Percentiles rank a stretch among this genome's conserved stretches.
Evolutionary conservation across 2,113 vertebrate species (phyloP).

Genomic region (Dasyurus viverrinus): DNA sequence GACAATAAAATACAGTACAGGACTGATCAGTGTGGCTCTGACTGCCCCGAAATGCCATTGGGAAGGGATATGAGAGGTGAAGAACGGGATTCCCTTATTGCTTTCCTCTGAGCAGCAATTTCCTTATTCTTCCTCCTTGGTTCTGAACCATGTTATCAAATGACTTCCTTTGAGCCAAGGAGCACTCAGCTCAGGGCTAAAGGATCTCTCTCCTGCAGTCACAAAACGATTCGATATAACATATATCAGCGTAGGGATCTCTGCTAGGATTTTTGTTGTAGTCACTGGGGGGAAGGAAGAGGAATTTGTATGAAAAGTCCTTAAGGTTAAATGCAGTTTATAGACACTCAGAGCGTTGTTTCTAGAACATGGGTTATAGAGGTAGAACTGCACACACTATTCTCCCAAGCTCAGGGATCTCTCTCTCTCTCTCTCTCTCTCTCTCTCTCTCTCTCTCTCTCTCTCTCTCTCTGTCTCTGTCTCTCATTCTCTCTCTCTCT

Average conservation of each 20-base stretch:
- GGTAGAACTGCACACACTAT: background rate
- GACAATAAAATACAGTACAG: background rate
- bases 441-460: no score
- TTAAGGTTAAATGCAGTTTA: background rate
- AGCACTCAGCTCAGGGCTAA: background rate
- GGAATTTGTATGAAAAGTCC: background rate
- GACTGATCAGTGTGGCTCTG: background rate
- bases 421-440: no score
- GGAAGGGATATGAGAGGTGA: background rate
- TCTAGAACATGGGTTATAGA: background rate
- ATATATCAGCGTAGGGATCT: background rate
- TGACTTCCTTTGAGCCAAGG: background rate
- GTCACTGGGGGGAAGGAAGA: background rate
- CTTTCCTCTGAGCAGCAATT: background rate
- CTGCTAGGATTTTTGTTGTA: background rate
- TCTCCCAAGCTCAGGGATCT: background rate
- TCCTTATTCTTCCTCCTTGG: background rate
- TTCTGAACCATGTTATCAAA: background rate
- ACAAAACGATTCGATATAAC: background rate
- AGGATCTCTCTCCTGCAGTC: background rate
- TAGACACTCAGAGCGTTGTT: background rate
- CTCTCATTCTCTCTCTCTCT: no score
- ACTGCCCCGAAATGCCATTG: background rate
- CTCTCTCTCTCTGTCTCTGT: no score
- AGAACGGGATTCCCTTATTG: background rate